A percentile compares a stretch with the other conserved stretches of the same genome.
Conservation (phyloP, 2,888 invertebrate genomes). For the Spodoptera littoralis region DNA sequence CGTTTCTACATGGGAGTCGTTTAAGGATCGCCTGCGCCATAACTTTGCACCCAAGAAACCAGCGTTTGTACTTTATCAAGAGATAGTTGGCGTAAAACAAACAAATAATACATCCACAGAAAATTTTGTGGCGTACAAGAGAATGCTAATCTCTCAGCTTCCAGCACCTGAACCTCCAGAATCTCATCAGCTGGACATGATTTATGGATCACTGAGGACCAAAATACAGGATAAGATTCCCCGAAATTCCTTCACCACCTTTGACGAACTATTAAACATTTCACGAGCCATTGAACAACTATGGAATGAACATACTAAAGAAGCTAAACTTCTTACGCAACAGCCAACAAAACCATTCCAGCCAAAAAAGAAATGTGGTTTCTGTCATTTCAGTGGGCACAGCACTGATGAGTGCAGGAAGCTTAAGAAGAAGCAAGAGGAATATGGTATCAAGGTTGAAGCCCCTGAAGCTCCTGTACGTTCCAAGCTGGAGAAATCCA, state of each 20-base stretch:
- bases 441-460: not conserved
- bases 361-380: slow-evolving; percentile 2
- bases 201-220: slow-evolving; percentile 7
- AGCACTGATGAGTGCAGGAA: slow-evolving; percentile 6
- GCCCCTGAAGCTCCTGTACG: not conserved
- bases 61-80: not conserved
- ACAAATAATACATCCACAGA: not conserved
- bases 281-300: slow-evolving; percentile 11
- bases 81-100: not conserved
- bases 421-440: not conserved
- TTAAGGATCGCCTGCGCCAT: slow-evolving; percentile 7
- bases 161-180: slow-evolving; percentile 12
- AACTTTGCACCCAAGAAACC: slow-evolving; percentile 16
- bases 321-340: not conserved
- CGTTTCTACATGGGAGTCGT: slow-evolving; percentile 4
- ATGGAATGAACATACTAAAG: not conserved
- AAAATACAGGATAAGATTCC: slow-evolving; percentile 6
- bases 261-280: slow-evolving; percentile 11
- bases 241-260: not conserved
- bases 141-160: slow-evolving; percentile 7
- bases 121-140: slow-evolving; percentile 10
- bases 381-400: slow-evolving; percentile 5
- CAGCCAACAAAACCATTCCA: not conserved
- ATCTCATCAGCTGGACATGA: slow-evolving; percentile 19
- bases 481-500: too few relatives aligned